A percentile compares a stretch with the other conserved stretches of the same genome.
Conservation (phyloP, 2,113 vertebrate genomes). For the Dissostichus mawsoni region DNA sequence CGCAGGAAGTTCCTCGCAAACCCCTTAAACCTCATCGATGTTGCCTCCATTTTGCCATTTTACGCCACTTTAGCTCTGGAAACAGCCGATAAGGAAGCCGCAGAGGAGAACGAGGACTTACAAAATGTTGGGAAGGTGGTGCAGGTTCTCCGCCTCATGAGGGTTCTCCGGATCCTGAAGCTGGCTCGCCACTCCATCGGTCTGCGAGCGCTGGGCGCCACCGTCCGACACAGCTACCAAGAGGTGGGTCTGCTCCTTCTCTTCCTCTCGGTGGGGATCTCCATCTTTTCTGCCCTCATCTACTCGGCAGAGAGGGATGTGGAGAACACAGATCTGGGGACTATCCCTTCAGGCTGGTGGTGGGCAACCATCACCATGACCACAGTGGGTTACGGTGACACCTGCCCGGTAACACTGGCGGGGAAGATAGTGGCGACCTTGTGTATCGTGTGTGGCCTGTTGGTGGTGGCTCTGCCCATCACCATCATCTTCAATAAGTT, state of each 20-base stretch:
- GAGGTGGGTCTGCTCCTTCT: slow-evolving; percentile 96
- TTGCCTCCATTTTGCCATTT: slow-evolving; percentile 95
- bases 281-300: slow-evolving; percentile 97
- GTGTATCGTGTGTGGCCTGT: slow-evolving; percentile 95
- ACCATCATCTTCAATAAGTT: slow-evolving; percentile 99
- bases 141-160: slow-evolving; percentile 95
- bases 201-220: slow-evolving; percentile 93
- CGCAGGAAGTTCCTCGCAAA: slow-evolving; percentile 92
- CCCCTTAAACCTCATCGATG: slow-evolving; percentile 95
- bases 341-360: slow-evolving; percentile 98
- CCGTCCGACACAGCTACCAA: slow-evolving; percentile 95
- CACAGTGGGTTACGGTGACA: slow-evolving; percentile 97
- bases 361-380: slow-evolving; percentile 99
- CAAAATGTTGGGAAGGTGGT: slow-evolving; percentile 97
- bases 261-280: slow-evolving; percentile 97
- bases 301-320: slow-evolving; percentile 97
- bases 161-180: slow-evolving; percentile 96
- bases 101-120: slow-evolving; percentile 91
- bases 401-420: slow-evolving; percentile 90
- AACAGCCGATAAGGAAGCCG: slow-evolving; percentile 87
- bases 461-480: slow-evolving; percentile 97
- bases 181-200: slow-evolving; percentile 95
- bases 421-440: slow-evolving; percentile 94
- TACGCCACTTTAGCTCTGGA: slow-evolving; percentile 94
- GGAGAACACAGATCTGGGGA: slow-evolving; percentile 87